A percentile compares a stretch with the other conserved stretches of the same genome.
These are phyloP conservation scores for Allobates femoralis DNA, from an alignment of 2,797 vertebrate genomes.

Conservation along the genomic window DNA sequence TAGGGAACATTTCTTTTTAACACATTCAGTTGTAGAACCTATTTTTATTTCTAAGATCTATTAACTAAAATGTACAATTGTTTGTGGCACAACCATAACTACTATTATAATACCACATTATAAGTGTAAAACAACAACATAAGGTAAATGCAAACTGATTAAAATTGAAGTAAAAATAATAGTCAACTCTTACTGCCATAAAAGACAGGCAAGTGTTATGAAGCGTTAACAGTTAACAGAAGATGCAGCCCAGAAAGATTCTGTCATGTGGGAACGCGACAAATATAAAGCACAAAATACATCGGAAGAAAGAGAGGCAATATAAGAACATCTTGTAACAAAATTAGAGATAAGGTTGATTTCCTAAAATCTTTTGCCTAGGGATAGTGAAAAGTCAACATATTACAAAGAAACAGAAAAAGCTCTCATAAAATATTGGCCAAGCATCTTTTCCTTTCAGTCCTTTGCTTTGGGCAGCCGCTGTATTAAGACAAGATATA, in stretches of 20 bases:
- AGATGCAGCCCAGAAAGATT: background rate
- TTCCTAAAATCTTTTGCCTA: constrained; percentile 59
- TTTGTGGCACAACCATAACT: background rate
- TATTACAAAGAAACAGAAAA: constrained; percentile 62
- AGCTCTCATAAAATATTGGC: constrained; percentile 60
- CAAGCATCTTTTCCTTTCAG: constrained; percentile 48
- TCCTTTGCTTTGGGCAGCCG: constrained; percentile 64
- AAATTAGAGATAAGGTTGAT: constrained; percentile 56
- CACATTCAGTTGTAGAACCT: too few relatives aligned
- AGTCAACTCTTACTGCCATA: background rate
- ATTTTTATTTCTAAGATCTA: too few relatives aligned
- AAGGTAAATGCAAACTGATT: background rate
- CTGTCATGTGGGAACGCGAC: constrained; percentile 1
- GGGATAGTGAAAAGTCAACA: constrained; percentile 61
- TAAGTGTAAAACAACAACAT: background rate
- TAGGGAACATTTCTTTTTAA: too few relatives aligned
- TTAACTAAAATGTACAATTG: too few relatives aligned
- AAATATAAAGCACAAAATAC: background rate
- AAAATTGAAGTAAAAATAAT: background rate
- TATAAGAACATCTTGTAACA: constrained; percentile 58
- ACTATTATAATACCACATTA: background rate
- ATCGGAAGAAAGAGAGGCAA: constrained; percentile 34
- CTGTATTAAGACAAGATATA: constrained; percentile 62
- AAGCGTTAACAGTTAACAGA: background rate
- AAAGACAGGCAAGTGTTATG: too few relatives aligned